phyloP scores from a whole-genome alignment of 2,888 invertebrate genomes.

The Meghimatium bilineatum region DNA sequence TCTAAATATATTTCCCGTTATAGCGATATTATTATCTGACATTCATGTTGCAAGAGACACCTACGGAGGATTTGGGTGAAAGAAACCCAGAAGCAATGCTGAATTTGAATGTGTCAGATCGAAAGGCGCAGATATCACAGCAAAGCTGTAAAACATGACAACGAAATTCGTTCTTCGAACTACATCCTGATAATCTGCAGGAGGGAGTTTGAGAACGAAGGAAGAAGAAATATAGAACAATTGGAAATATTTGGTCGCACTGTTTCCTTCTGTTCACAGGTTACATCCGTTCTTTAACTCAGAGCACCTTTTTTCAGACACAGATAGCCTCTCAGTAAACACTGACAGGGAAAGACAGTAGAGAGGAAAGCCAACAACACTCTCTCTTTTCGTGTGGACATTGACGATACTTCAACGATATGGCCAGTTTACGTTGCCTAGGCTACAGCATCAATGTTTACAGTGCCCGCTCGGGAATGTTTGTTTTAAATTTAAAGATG shows the following conservation, averaged over 20 bases:
- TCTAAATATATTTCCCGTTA: too few species aligned
- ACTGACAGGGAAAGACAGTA: background rate
- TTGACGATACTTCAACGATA: background rate
- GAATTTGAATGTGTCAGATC: too few species aligned
- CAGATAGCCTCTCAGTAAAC: background rate
- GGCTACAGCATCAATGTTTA: background rate
- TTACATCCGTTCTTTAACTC: background rate
- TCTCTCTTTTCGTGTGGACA: background rate
- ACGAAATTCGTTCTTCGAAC: too few species aligned
- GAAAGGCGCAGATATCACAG: too few species aligned
- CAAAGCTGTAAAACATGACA: too few species aligned
- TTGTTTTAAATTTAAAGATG: background rate
- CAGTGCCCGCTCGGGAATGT: background rate
- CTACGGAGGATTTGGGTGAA: too few species aligned
- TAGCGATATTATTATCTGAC: too few species aligned
- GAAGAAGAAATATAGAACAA: too few species aligned
- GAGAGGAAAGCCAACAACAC: background rate
- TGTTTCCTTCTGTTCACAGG: background rate
- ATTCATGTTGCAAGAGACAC: too few species aligned
- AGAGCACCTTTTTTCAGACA: background rate
- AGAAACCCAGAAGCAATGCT: too few species aligned
- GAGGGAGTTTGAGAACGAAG: too few species aligned
- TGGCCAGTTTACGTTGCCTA: constrained; percentile 1
- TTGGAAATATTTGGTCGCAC: background rate
- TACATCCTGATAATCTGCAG: too few species aligned